Conservation (phyloP, 2,797 vertebrate genomes). For the Pelochelys cantorii region DNA sequence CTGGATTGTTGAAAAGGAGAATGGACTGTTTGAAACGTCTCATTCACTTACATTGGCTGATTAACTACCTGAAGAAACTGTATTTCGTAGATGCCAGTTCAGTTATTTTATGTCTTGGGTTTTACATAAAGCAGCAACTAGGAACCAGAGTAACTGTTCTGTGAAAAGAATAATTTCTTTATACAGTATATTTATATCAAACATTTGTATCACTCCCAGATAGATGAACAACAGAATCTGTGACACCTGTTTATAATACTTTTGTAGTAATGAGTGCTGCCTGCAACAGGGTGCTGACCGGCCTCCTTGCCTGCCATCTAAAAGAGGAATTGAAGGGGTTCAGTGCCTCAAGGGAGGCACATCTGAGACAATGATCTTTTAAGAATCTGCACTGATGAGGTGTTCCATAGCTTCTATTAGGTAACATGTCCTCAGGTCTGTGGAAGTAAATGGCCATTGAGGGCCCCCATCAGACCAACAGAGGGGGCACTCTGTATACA, state of each 20-base stretch:
- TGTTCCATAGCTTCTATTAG: background rate
- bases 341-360: background rate
- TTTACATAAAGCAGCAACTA: conserved; percentile 45
- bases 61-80: conserved; percentile 51
- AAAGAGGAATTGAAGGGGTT: background rate
- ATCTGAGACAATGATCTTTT: background rate
- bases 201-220: background rate
- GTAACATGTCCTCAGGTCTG: background rate
- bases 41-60: conserved; percentile 46
- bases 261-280: background rate
- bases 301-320: rapidly evolving
- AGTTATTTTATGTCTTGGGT: background rate
- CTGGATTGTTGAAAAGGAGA: conserved; percentile 78
- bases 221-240: background rate
- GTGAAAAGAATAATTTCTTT: conserved; percentile 34
- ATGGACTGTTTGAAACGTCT: conserved; percentile 31
- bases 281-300: background rate
- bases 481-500: background rate
- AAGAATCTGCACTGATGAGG: background rate
- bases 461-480: background rate
- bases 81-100: conserved; percentile 27
- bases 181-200: background rate
- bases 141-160: conserved; percentile 18
- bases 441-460: background rate
- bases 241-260: background rate